Evolutionary conservation across 1,140 invertebrate genomes (phyloP).

Genomic region (Hypothenemus hampei): DNA sequence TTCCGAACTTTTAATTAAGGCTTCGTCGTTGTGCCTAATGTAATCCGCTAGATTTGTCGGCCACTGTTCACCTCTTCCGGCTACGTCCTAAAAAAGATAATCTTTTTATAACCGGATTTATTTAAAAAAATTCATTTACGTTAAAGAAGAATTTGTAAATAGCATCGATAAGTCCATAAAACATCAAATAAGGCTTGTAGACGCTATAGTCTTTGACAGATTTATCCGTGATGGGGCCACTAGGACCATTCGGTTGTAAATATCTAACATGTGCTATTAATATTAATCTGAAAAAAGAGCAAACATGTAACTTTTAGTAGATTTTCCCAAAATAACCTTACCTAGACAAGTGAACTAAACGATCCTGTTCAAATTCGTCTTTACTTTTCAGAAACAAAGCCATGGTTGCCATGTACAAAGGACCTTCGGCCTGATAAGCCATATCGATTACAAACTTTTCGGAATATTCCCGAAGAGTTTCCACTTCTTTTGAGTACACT

Average conservation of each 20-base stretch:
- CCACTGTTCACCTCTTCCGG: conserved; percentile 77
- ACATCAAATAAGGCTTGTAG: conserved; percentile 82
- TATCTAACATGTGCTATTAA: conserved; percentile 74
- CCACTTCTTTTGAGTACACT: conserved; percentile 67
- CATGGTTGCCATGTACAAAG: conserved; percentile 79
- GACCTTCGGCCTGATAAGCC: conserved; percentile 83
- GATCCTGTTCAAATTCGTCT: conserved; percentile 61
- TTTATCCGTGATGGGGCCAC: conserved; percentile 50
- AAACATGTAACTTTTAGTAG: not conserved
- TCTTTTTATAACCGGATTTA: not conserved
- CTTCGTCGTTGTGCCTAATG: conserved; percentile 90
- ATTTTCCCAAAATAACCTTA: not conserved
- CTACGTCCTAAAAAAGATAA: conserved; percentile 61
- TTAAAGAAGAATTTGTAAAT: conserved; percentile 73
- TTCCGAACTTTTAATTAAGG: conserved; percentile 81
- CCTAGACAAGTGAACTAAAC: conserved; percentile 63
- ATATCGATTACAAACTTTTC: conserved; percentile 71
- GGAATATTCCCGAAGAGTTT: conserved; percentile 57
- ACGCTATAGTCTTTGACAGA: conserved; percentile 67
- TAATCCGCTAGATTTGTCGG: conserved; percentile 83
- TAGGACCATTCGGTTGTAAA: conserved; percentile 51
- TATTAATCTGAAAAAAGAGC: conserved; percentile 55
- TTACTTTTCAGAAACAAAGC: conserved; percentile 73
- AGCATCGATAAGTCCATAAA: conserved; percentile 75
- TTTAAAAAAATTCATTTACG: conserved; percentile 47